Base-by-base conservation (phyloP, 1,140 invertebrate species). In the Lepidurus arcticus region DNA sequence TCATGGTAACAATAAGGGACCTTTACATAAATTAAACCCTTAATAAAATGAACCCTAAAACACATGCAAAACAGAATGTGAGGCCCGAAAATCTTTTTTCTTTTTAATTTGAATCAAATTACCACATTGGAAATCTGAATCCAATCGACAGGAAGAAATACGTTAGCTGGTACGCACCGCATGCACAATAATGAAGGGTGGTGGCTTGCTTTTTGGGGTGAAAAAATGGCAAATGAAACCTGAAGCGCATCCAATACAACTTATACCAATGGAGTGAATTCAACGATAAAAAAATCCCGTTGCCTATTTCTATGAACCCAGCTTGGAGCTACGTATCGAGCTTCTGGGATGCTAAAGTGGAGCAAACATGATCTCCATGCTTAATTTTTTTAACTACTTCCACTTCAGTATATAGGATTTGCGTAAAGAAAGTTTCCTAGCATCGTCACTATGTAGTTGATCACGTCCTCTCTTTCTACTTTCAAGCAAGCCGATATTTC, bases 161-260 rank as follows among this genome's bases (percentile, higher is more conserved):
- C 13, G 5, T 21, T 9, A 65, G 53, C 21, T 65, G 53, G 13
- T 21, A 65, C 53, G 34, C 34, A 16, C 53, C 53, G 24, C 24
- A 65, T 5, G 53, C 21, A 7, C 53, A 65, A 65, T n/a, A 13
- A 65, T 21, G 7, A 65, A 65, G 53, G 53, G 53, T 65, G 53
- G 53, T 65, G n/a, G 8, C 53, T 65, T 65, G 16, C 16, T 65
- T 65, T 65, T 65, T 21, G n/a, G 53, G 8, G 13, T 9, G 21
- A 16, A 65, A 65, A 65, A 16, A 21, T 7, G 53, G 53, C 53
- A 65, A 65, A 65, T 13, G 21, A 65, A 65, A 21, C 53, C 5
- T 65, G 4, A 65, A 65, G 53, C 53, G 53, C 53, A 21, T 65
- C 53, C 53, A 65, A 65, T 65, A n/a, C 53, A 65, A 34, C 34